Evolutionary conservation across 92 coral and sea anemone species (phyloP), one percentile per base, ranked within the genome.

Genomic region (Hydrozoanthus gracilis): DNA sequence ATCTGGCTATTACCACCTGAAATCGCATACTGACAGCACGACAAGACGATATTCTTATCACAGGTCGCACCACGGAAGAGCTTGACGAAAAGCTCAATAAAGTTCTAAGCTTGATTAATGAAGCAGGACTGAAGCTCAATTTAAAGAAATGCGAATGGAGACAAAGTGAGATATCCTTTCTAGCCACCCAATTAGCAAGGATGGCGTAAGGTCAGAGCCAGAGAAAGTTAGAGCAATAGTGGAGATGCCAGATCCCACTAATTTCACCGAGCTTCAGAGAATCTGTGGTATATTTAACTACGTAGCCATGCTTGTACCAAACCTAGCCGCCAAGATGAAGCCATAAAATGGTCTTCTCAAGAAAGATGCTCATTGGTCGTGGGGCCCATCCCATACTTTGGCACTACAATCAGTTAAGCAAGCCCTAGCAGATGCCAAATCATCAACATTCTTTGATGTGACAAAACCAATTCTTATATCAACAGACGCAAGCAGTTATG

Each of bases 401-500:
- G 46, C 78, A 13, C 60, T 12, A 7, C 44, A 13, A 60, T 51
- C 66, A 71, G 87, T 84, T 64, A 51, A 84, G 54, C 66, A 84
- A 71, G 51, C 70, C 14, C 35, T 84, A 3, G 18, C 44, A 17
- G 76, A 50, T 16, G 69, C 87, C n/a, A 58, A 74, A 3, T 39
- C 70, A 45, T 7, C 71, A 62, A 35, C 87, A 16, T 84, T 48
- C 65, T 83, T 68, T 44, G 87, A 83, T 58, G 64, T 75, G 20
- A 83, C 44, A 17, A 83, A 71, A 52, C 50, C 82, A 45, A 86
- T 61, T 44, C 66, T 78, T 45, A 87, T 89, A 17, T 51, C 76
- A 45, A 90, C 90, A n/a, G 90, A 89, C 62, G 92, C 88, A 11
- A 85, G 92, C 62, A 69, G 90, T 56, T 77, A 87, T 76, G 90